These are phyloP conservation scores for Glaucidium brasilianum DNA, from an alignment of 2,113 vertebrate species.

Conservation along the genomic window DNA sequence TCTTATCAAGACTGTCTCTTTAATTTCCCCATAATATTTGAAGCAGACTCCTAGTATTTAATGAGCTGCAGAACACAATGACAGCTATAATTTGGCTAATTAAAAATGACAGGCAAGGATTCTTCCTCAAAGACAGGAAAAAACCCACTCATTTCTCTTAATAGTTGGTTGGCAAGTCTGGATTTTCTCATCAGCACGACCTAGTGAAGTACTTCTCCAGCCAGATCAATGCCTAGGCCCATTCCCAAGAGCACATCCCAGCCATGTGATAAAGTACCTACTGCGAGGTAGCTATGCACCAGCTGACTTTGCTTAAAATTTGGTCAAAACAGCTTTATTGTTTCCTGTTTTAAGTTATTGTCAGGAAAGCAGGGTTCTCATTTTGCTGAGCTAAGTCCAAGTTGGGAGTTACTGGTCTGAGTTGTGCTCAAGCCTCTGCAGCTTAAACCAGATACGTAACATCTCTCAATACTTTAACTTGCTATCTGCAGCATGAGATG, in stretches of 20 bases:
- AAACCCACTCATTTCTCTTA: neutral
- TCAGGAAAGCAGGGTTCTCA: neutral
- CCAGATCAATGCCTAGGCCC: neutral
- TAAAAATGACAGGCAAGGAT: neutral
- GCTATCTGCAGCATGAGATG: neutral
- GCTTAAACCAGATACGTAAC: neutral
- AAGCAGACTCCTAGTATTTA: constrained; percentile 15
- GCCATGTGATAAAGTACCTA: fast-evolving
- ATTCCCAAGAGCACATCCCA: fast-evolving
- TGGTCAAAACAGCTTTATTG: neutral
- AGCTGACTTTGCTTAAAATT: neutral
- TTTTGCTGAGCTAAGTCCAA: neutral
- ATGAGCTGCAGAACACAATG: neutral
- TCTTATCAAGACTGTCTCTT: neutral
- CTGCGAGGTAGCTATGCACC: fast-evolving
- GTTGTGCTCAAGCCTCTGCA: neutral
- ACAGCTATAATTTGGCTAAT: constrained; percentile 30
- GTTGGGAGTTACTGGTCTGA: neutral
- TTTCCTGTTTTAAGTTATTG: neutral
- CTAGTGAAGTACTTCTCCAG: neutral
- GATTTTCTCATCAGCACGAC: neutral
- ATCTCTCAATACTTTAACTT: neutral
- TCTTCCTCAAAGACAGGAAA: constrained; percentile 8
- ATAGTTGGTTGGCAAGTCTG: neutral
- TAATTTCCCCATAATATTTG: constrained; percentile 11